These are phyloP conservation scores for Idris sp. DNA, from an alignment of 1,140 invertebrate genomes.

Conservation along the genomic window DNA sequence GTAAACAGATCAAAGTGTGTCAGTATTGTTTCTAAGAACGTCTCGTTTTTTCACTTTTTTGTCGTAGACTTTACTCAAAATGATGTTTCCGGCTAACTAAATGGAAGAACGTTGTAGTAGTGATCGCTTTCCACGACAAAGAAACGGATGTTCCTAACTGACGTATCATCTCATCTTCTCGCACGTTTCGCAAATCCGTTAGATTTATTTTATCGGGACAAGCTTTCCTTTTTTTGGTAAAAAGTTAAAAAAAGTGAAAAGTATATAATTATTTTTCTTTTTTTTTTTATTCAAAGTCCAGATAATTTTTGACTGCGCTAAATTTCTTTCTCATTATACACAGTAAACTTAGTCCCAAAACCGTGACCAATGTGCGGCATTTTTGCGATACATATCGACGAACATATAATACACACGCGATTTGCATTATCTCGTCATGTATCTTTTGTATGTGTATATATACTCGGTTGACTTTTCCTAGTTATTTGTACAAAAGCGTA, in stretches of 20 bases:
- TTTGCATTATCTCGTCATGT: slow-evolving; percentile 53
- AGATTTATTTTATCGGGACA: slow-evolving; percentile 46
- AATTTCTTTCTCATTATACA: too few relatives aligned
- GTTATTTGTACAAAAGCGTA: slow-evolving; percentile 60
- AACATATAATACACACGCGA: slow-evolving; percentile 54
- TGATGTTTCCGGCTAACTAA: slow-evolving; percentile 70
- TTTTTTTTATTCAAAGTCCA: too few relatives aligned
- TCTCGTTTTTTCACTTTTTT: slow-evolving; percentile 11
- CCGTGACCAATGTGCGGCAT: slow-evolving; percentile 41
- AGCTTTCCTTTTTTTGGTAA: slow-evolving; percentile 52
- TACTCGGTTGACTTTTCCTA: slow-evolving; percentile 48
- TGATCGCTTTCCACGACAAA: slow-evolving; percentile 59
- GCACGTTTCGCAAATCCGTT: slow-evolving; percentile 47
- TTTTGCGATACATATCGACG: slow-evolving; percentile 51
- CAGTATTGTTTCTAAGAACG: neutral
- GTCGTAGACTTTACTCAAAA: slow-evolving; percentile 6
- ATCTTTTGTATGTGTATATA: too few relatives aligned
- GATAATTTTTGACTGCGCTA: too few relatives aligned
- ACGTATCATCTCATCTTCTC: slow-evolving; percentile 48
- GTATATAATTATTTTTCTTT: too few relatives aligned
- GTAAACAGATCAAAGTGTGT: neutral
- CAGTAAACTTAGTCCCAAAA: too few relatives aligned
- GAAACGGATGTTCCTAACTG: slow-evolving; percentile 49
- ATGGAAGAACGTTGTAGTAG: slow-evolving; percentile 74
- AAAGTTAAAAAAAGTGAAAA: too few relatives aligned